These are phyloP conservation scores for Seira ritae DNA, from an alignment of 2,888 invertebrate genomes.

Conservation along the genomic window DNA sequence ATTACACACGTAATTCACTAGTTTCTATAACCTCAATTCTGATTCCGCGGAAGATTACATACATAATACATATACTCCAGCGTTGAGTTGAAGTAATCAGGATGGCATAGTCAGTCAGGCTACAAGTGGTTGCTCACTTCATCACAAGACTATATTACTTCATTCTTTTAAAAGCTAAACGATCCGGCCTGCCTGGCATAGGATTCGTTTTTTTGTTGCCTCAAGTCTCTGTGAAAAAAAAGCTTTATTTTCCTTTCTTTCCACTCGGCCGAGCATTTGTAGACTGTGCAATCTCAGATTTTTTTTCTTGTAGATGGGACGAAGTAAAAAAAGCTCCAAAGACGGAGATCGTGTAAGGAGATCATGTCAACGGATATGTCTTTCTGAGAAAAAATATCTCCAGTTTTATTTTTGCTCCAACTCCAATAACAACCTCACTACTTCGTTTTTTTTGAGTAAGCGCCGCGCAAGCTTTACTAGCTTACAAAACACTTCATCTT, in stretches of 20 bases:
- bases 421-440: too few species aligned
- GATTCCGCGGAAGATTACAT: too few species aligned
- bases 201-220: background rate
- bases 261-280: background rate
- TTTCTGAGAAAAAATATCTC: background rate
- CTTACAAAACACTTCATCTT: constrained; percentile 7
- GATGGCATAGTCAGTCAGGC: background rate
- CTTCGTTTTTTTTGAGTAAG: too few species aligned
- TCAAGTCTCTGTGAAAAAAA: background rate
- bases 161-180: background rate
- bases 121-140: constrained; percentile 8
- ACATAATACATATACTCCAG: too few species aligned
- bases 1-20: too few species aligned
- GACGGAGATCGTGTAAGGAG: constrained; percentile 6
- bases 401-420: background rate
- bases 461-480: background rate
- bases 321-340: background rate
- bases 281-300: background rate
- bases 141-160: background rate
- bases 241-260: background rate
- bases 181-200: too few species aligned
- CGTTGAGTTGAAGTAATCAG: too few species aligned
- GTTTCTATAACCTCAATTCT: too few species aligned
- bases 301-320: background rate
- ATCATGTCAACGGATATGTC: constrained; percentile 26